phyloP scores from a whole-genome alignment of 2,888 invertebrate genomes.

The Dusona sp. region DNA sequence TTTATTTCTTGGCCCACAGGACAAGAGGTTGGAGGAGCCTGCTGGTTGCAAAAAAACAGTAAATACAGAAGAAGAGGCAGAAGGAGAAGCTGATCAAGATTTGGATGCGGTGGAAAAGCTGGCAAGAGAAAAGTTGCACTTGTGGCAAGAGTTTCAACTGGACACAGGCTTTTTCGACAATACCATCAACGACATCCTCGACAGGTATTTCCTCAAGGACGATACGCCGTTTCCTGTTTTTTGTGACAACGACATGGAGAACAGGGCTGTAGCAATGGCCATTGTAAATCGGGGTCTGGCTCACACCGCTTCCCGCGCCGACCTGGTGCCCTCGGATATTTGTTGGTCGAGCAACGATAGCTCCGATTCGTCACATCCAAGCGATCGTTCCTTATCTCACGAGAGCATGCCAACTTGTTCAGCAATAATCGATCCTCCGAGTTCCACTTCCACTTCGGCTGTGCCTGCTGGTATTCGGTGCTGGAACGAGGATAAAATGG shows the following conservation, averaged over 20 bases:
- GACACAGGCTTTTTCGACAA: slow-evolving; percentile 90
- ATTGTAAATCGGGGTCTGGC: slow-evolving; percentile 89
- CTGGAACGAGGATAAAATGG: slow-evolving; percentile 6
- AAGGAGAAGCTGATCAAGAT: slow-evolving; percentile 51
- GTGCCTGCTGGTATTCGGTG: background rate
- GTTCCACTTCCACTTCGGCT: background rate
- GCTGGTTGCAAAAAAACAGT: background rate
- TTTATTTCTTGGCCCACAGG: background rate
- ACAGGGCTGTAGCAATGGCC: slow-evolving; percentile 91
- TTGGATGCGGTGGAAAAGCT: slow-evolving; percentile 77
- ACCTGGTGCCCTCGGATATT: slow-evolving; percentile 43
- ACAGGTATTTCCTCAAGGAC: slow-evolving; percentile 86
- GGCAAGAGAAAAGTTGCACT: slow-evolving; percentile 80
- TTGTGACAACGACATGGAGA: slow-evolving; percentile 88
- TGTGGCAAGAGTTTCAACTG: slow-evolving; percentile 90
- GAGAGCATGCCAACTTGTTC: slow-evolving; percentile 55
- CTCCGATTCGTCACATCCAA: slow-evolving; percentile 60
- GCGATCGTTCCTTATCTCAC: slow-evolving; percentile 58
- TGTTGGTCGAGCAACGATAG: slow-evolving; percentile 55
- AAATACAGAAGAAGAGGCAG: background rate
- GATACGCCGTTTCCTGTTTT: slow-evolving; percentile 79
- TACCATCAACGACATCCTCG: slow-evolving; percentile 89
- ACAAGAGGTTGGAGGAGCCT: background rate
- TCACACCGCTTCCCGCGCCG: slow-evolving; percentile 70
- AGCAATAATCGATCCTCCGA: slow-evolving; percentile 29